Percentiles rank a stretch among this genome's conserved stretches.
These are phyloP conservation scores for Perca schrenkii DNA, from an alignment of 2,113 vertebrate species.

Conservation along the genomic window DNA sequence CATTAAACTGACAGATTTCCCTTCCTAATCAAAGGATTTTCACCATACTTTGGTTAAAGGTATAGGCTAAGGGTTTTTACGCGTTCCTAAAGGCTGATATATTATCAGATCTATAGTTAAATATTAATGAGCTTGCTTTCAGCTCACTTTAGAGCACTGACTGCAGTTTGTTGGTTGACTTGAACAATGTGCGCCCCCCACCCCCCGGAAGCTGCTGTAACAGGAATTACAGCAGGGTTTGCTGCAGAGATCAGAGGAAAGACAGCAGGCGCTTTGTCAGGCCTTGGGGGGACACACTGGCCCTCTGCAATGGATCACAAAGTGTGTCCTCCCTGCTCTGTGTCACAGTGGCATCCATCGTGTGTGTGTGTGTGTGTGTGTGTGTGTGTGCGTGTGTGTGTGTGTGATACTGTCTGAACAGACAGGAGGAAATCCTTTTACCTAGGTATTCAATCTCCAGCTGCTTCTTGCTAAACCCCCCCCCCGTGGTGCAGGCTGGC, in stretches of 20 bases:
- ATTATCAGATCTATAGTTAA: not conserved
- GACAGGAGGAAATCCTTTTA: conserved; percentile 24
- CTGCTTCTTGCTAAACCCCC: too few species aligned
- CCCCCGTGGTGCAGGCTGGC: too few species aligned
- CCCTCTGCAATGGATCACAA: conserved; percentile 42
- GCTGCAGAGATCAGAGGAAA: conserved; percentile 76
- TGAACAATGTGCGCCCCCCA: conserved; percentile 29
- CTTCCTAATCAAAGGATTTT: not conserved
- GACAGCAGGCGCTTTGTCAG: conserved; percentile 54
- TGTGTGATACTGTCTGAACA: not conserved
- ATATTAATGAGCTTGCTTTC: conserved; percentile 1
- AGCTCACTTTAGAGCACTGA: conserved; percentile 22
- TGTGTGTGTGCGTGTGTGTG: too few species aligned
- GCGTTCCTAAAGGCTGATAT: not conserved
- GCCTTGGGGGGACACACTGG: conserved; percentile 45
- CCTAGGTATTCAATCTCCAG: not conserved
- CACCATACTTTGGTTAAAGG: not conserved
- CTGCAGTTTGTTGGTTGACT: conserved; percentile 41
- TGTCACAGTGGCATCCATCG: not conserved
- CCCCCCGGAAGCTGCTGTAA: conserved; percentile 24
- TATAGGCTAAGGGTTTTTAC: not conserved
- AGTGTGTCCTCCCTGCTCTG: not conserved
- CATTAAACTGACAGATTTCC: not conserved
- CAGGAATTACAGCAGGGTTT: conserved; percentile 38
- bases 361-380: not conserved